Evolutionary conservation across 2,888 invertebrate genomes (phyloP), one percentile per base, ranked within the genome.

Genomic region (Drosophila histrio): DNA sequence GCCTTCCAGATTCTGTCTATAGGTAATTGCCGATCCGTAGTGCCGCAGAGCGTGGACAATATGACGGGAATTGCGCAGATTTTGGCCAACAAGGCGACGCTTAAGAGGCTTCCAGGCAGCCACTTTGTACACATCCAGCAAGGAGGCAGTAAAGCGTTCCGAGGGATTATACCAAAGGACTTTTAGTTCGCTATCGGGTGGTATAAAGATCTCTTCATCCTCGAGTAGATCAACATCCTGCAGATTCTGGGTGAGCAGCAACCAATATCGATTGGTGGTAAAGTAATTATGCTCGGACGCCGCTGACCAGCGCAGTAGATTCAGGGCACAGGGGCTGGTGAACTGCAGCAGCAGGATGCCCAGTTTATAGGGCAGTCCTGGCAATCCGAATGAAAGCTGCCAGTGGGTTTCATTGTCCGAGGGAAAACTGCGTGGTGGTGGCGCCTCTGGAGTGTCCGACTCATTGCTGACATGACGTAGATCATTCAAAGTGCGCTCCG

Each of bases 61-160:
- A 9, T 86, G 77, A 0, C 50, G n/a, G 0, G 46, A 11, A 19
- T 67, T 50, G 2, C 39, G 63, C 17, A 90, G 65, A 11, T 72
- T 53, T 2, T 70, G 49, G 0, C 80, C 72, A 1, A 90, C 53
- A 9, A 75, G 22, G 0, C 66, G 72, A 6, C 56, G 67, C 54
- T 83, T 89, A 1, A 90, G 50, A 0, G 82, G 74, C 34, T 87
- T 89, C 54, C 79, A 67, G 2, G 79, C 60, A 1, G 88, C 83
- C 19, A 91, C 86, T 68, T 90, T 91, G 60, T 91, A 91, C 1
- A 91, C 57, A 67, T 91, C 91, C 8, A 86, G 46, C 2, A 92
- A 65, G 1, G 47, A 80, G 13, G 61, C 39, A 0, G 72, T 49
- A 34, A 81, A 87, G 3, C 46, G 67, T 1, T 44, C 11, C 0